These are phyloP conservation scores for Sitta europaea DNA, from an alignment of 2,113 vertebrate species.

Conservation along the genomic window DNA sequence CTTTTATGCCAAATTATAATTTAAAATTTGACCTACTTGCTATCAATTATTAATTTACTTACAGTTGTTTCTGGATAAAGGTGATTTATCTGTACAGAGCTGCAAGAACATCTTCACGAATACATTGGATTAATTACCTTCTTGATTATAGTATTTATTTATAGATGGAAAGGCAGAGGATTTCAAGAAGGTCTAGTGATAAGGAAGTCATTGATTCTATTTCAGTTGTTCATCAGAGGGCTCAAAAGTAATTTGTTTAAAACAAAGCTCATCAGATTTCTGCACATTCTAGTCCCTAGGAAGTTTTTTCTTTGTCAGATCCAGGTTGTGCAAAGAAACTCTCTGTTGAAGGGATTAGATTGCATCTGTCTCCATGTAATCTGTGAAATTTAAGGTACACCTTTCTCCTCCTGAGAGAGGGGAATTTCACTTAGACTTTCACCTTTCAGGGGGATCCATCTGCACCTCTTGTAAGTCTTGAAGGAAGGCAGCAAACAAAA, in stretches of 20 bases:
- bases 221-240: neutral
- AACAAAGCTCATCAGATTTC: neutral
- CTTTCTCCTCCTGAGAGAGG: neutral
- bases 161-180: neutral
- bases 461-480: neutral
- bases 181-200: neutral
- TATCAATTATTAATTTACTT: neutral
- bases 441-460: neutral
- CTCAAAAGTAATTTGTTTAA: neutral
- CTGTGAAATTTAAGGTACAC: neutral
- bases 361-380: neutral
- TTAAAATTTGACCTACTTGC: neutral
- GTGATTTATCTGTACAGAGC: neutral
- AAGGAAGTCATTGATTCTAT: neutral
- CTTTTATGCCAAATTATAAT: neutral
- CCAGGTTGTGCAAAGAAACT: neutral
- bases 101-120: neutral
- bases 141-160: conserved; percentile 23
- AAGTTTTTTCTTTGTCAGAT: neutral
- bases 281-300: neutral
- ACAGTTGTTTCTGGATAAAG: neutral
- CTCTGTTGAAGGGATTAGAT: neutral
- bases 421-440: neutral
- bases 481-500: neutral
- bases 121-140: conserved; percentile 2